Evolutionary conservation across 2,888 invertebrate species (phyloP), one percentile per base, ranked within the genome.

Genomic region (Philaethria dido): DNA sequence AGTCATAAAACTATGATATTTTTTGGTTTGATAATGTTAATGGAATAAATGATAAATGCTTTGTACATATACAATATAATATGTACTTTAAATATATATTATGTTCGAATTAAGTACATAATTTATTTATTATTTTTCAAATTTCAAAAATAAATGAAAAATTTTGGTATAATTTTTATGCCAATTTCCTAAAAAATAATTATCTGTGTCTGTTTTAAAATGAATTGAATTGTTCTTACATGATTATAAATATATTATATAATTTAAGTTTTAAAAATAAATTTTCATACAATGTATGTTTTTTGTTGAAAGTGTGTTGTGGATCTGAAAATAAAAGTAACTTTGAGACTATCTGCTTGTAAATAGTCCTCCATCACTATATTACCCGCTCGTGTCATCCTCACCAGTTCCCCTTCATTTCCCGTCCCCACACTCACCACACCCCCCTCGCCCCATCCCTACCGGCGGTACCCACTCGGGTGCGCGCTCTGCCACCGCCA

Each of bases 401-500:
- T n/a, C n/a, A n/a, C n/a, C n/a, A n/a, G n/a, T n/a, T n/a, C n/a
- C n/a, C n/a, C n/a, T n/a, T n/a, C n/a, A n/a, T n/a, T n/a, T n/a
- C n/a, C n/a, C n/a, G n/a, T n/a, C n/a, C 29, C 3, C 29, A 29
- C 29, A 29, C 6, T 4, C 29, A 8, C 33, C 5, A 1, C 9
- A 4, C 33, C 9, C 18, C 20, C 6, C 47, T 3, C 22, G 2
- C 6, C 25, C 9, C 2, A 3, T 13, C 6, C 18, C 20, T 60
- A 47, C 11, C 45, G 52, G 20, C 62, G 61, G 44, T 63, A 97
- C 0, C 98, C 98, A 69, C 95, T 93, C 1, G 98, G 98, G 89
- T 98, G 96, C 62, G 91, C 89, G 61, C 94, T 94, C 85, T 98
- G 98, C 98, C 98, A 98, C 62, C 94, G 94, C 98, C 98, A 98